Evolutionary conservation across 2,113 vertebrate species (phyloP).

Genomic region (Phalacrocorax carbo): DNA sequence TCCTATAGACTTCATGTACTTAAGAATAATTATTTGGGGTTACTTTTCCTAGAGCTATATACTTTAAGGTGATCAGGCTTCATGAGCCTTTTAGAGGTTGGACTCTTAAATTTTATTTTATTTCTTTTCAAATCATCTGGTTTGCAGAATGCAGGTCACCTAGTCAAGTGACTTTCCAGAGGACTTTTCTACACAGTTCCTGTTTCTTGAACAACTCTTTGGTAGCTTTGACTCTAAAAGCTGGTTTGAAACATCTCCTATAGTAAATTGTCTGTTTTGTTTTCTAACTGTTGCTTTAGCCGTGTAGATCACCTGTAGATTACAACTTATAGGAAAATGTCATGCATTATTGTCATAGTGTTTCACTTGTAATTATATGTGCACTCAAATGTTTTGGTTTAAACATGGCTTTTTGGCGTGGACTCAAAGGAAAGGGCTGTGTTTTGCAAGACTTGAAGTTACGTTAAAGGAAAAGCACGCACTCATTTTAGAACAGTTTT

Average conservation of each 20-base stretch:
- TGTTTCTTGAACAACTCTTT: not conserved
- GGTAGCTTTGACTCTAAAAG: not conserved
- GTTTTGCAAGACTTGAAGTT: not conserved
- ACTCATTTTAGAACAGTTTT: not conserved
- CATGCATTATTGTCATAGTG: not conserved
- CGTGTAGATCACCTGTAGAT: slow-evolving; percentile 9
- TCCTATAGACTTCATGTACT: not conserved
- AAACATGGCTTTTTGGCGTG: not conserved
- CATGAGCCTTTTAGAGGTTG: not conserved
- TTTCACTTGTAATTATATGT: not conserved
- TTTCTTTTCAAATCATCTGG: not conserved
- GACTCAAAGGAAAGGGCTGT: not conserved
- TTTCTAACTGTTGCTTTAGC: not conserved
- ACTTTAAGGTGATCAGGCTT: not conserved
- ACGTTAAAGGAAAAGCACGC: not conserved
- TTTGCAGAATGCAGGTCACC: not conserved
- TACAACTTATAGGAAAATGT: not conserved
- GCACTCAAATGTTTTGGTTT: not conserved
- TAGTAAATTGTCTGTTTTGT: not conserved
- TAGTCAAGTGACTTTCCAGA: not conserved
- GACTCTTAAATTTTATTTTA: not conserved
- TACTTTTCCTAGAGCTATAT: not conserved
- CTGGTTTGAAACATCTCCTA: not conserved
- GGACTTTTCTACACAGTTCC: not conserved
- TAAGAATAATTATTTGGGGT: not conserved